Conservation (phyloP, 2,797 vertebrate genomes). For the Sebastes variabilis region DNA sequence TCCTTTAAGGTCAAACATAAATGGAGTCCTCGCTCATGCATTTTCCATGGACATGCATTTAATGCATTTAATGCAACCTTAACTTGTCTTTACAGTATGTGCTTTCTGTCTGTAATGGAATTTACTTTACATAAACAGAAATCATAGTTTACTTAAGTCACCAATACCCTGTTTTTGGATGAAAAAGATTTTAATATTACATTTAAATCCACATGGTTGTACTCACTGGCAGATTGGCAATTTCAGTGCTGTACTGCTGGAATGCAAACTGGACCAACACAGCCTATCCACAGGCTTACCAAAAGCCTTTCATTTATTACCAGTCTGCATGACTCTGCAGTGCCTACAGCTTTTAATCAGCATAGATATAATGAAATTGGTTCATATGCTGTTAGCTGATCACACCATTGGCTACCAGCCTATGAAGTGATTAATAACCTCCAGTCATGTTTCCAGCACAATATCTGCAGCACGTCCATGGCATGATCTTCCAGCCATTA, state of each 20-base stretch:
- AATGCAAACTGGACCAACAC: slow-evolving; percentile 21
- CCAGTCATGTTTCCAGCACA: slow-evolving; percentile 1
- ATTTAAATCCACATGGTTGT: slow-evolving; percentile 46
- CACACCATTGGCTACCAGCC: slow-evolving; percentile 1
- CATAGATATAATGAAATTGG: slow-evolving; percentile 7
- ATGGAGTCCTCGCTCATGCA: background rate
- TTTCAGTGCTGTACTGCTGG: slow-evolving; percentile 7
- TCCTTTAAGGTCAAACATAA: background rate
- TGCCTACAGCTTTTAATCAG: slow-evolving; percentile 38
- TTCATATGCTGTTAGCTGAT: slow-evolving; percentile 9
- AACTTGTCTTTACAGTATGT: slow-evolving; percentile 1
- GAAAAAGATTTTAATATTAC: slow-evolving; percentile 30
- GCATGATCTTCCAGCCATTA: background rate
- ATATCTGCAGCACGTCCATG: background rate
- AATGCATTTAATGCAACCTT: background rate
- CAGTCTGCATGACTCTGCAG: slow-evolving; percentile 13
- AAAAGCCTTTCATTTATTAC: slow-evolving; percentile 44
- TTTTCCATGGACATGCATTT: background rate
- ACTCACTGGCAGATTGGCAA: slow-evolving; percentile 1
- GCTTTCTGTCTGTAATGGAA: background rate
- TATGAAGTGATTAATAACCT: slow-evolving; percentile 14
- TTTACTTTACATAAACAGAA: slow-evolving; percentile 12
- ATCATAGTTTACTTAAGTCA: background rate
- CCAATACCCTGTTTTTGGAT: slow-evolving; percentile 1
- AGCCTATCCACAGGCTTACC: slow-evolving; percentile 14